Conservation (phyloP, 2,113 vertebrate genomes). For the Elephas maximus region DNA sequence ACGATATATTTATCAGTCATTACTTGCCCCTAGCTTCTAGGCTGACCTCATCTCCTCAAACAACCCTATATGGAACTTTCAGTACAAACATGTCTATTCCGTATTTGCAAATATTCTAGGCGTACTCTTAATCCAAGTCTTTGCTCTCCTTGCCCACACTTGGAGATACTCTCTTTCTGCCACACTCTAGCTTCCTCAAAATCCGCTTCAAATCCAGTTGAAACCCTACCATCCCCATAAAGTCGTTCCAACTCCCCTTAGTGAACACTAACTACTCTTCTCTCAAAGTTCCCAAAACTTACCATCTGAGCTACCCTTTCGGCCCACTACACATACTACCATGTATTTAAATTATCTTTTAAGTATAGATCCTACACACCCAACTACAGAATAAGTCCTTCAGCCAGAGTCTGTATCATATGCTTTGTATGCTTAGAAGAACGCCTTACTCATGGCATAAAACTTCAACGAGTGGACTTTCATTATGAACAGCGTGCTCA, state of each 20-base stretch:
- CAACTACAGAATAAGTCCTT: background rate
- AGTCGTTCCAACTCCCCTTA: background rate
- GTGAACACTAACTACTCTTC: background rate
- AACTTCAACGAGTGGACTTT: background rate
- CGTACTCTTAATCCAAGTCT: background rate
- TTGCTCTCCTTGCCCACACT: background rate
- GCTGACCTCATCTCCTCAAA: background rate
- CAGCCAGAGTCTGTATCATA: background rate
- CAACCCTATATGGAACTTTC: background rate
- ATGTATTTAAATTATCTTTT: background rate
- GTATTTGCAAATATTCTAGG: background rate
- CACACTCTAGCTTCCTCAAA: background rate
- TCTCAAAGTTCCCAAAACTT: conserved; percentile 30
- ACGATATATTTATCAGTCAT: background rate
- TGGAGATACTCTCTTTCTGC: background rate
- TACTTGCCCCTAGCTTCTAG: background rate
- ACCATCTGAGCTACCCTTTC: background rate
- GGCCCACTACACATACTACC: background rate
- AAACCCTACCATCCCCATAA: background rate
- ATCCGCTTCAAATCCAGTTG: background rate
- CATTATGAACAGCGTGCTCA: background rate
- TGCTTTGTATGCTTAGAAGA: background rate
- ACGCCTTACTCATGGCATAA: background rate
- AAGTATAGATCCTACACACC: background rate
- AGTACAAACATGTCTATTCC: background rate